Evolutionary conservation across 2,888 invertebrate genomes (phyloP).

Genomic region (Callosobruchus maculatus): DNA sequence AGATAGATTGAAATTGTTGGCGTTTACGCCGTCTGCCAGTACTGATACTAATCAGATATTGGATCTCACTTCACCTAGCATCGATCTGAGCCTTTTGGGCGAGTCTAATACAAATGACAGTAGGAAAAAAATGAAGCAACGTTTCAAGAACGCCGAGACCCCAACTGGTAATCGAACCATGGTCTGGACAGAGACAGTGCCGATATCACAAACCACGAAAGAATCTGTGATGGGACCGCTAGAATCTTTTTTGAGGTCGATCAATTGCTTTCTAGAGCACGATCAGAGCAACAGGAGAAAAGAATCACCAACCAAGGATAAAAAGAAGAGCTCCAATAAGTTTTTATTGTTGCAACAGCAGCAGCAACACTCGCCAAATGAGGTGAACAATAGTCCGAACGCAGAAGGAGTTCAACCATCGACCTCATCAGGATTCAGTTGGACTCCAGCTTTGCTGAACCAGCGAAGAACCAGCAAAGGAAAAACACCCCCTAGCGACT

Average conservation of each 20-base stretch:
- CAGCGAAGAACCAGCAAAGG: conserved; percentile 33
- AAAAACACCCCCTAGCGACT: conserved; percentile 31
- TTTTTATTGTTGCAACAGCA: conserved; percentile 20
- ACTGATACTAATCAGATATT: conserved; percentile 18
- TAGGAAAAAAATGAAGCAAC: conserved; percentile 30
- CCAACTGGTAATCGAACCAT: conserved; percentile 12
- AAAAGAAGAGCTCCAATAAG: conserved; percentile 18
- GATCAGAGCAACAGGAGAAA: conserved; percentile 33
- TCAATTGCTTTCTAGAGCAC: conserved; percentile 44
- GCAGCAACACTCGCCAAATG: conserved; percentile 25
- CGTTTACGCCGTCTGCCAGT: conserved; percentile 2
- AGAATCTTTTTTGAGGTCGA: conserved; percentile 44
- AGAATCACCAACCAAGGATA: conserved; percentile 23
- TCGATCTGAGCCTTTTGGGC: conserved; percentile 27
- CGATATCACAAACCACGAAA: conserved; percentile 34
- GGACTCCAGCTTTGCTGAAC: conserved; percentile 44
- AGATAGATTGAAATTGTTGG: conserved; percentile 53
- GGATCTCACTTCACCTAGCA: conserved; percentile 37
- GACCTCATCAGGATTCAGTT: conserved; percentile 40
- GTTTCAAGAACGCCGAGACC: conserved; percentile 19
- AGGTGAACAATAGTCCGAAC: conserved; percentile 20
- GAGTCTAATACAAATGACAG: conserved; percentile 19
- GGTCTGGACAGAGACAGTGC: conserved; percentile 37
- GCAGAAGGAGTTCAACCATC: conserved; percentile 16
- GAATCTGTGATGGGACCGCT: conserved; percentile 44